Evolutionary conservation across 35 echinoderm and acorn worm species (phyloP), one percentile per base, ranked within the genome.

Genomic region (Apostichopus parvimensis): DNA sequence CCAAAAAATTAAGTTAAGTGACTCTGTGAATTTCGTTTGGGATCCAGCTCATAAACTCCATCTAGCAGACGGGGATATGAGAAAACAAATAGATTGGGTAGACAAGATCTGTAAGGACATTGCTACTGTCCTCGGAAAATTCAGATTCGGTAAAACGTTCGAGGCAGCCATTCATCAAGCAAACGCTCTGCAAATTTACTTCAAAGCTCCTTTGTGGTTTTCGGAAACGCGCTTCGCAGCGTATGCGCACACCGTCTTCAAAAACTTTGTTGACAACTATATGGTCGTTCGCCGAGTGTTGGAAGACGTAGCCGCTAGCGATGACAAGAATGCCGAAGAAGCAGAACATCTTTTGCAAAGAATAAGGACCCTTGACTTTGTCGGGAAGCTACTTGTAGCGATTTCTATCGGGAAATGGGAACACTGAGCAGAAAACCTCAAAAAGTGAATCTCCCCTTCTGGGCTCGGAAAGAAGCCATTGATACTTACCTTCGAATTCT

Each of bases 211-310:
- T 72, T 13, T 72, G 66, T 72, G 66, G 66, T 72, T 72, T 72
- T 72, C 66, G n/a, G 66, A 72, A 72, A 72, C 66, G 66, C 66
- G 66, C 66, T 72, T 72, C n/a, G 66, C 66, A 72, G 66, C 66
- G 66, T 72, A 72, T 72, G 66, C 66, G 66, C n/a, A 72, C n/a
- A 1, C 66, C n/a, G 66, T 72, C 66, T 72, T 72, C 66, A 11
- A 72, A 72, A 72, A 72, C 66, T 72, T 72, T 72, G 66, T 72
- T 72, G 66, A 72, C 66, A 72, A 72, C 66, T 72, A 72, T 72
- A 72, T n/a, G n/a, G 66, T 72, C 66, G 66, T 72, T 72, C 66
- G 66, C 66, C 66, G 66, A 72, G 66, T 72, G 66, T 72, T 72
- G 66, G 66, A 72, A 72, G 66, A 72, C n/a, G n/a, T 72, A 72